Percentiles rank a stretch among this genome's conserved stretches.
Conservation (phyloP, 64 coral and sea anemone genomes). For the Anthopleura sola region DNA sequence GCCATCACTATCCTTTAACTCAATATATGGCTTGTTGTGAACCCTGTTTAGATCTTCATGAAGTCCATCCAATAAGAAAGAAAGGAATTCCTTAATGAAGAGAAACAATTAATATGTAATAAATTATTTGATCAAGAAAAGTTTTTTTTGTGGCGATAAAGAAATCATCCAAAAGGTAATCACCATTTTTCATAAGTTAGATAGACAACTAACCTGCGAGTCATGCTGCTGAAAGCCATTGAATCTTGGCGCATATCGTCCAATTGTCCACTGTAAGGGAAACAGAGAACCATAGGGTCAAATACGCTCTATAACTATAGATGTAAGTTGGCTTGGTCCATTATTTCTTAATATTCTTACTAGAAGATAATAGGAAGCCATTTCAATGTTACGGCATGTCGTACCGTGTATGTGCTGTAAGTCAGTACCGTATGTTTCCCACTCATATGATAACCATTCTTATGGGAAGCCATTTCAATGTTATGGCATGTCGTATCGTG, state of each 20-base stretch:
- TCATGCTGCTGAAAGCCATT: constrained; percentile 99
- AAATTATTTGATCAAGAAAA: too few relatives aligned
- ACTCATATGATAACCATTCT: too few relatives aligned
- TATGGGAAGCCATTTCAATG: too few relatives aligned
- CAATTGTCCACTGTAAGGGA: constrained; percentile 90
- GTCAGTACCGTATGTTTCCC: too few relatives aligned
- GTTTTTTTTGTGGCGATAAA: background rate
- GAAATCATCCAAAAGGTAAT: background rate
- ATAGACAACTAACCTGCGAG: constrained; percentile 54
- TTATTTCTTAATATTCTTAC: too few relatives aligned
- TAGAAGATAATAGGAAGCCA: too few relatives aligned
- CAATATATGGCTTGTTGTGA: constrained; percentile 95
- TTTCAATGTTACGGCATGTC: too few relatives aligned
- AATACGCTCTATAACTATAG: too few relatives aligned
- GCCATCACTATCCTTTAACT: constrained; percentile 97
- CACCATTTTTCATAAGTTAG: too few relatives aligned
- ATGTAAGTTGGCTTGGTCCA: too few relatives aligned
- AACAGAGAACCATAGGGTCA: background rate
- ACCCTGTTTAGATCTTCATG: constrained; percentile 99
- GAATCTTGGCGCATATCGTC: constrained; percentile 96
- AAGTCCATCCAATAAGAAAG: constrained; percentile 94
- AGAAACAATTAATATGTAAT: background rate
- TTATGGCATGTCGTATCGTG: too few relatives aligned
- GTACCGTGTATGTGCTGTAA: too few relatives aligned
- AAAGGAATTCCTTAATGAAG: constrained; percentile 81